Base-by-base conservation (phyloP, 2,113 vertebrate species). In the Sinocyclocheilus anophthalmus region DNA sequence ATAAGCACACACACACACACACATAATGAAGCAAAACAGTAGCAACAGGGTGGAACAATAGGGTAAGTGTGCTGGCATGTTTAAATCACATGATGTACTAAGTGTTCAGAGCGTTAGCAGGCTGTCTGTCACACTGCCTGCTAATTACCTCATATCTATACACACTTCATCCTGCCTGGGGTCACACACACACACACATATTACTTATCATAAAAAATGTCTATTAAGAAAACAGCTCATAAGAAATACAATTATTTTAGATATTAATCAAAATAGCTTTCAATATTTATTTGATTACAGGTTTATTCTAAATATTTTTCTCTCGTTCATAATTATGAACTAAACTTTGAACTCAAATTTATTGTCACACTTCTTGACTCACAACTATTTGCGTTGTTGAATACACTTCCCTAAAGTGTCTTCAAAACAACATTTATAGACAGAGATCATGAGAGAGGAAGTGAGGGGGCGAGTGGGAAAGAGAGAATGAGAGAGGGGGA, bases 391-490 rank as follows among this genome's bases (percentile, higher is more conserved):
- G 0, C 45, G 11, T 3, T 12, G 76, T 83, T 53, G 63, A 39
- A 73, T 10, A 65, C 30, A 22, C 30, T 83, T 77, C 57, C 57
- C 79, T 63, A 61, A 50, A 76, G 84, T 82, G 67, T 37, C 63
- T 72, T 69, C 24, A 83, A 67, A 65, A 73, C 53, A 83, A 78
- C 20, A 53, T 83, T 53, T 37, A 65, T 63, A 79, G 63, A 83
- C 16, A 59, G 18, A 83, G 63, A 89, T 30, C 75, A 50, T 77
- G 89, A 88, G 88, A 90, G 22, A 90, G 87, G 87, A 73, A 89
- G 88, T 86, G 90, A 92, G 90, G 90, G 63, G 63, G 50, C 4
- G 63, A 82, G 80, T 69, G 80, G 42, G 61, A 59, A 79, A 30
- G 10, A 39, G 76, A 59, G 26, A 59, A 33, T 57, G 50, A 67